These are phyloP conservation scores for Coleophora flavipennella DNA, from an alignment of 2,888 invertebrate species.

Conservation along the genomic window DNA sequence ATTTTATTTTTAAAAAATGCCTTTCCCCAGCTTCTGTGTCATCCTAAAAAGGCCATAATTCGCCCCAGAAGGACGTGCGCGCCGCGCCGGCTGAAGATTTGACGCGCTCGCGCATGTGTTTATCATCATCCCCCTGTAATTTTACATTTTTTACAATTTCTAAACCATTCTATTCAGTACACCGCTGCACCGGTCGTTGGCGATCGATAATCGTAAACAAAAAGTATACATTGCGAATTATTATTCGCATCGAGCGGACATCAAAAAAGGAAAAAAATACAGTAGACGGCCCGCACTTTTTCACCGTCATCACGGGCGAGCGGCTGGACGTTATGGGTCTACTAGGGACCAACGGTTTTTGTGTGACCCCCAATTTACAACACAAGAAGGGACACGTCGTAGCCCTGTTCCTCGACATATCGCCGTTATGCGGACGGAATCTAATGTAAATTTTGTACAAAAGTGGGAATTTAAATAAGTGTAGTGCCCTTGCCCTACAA, in stretches of 20 bases:
- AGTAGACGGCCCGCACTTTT: conserved; percentile 42
- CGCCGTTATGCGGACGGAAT: conserved; percentile 43
- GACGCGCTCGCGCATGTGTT: conserved; percentile 72
- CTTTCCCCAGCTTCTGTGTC: conserved; percentile 51
- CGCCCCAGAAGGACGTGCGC: conserved; percentile 49
- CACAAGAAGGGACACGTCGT: conserved; percentile 55
- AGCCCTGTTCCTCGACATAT: conserved; percentile 51
- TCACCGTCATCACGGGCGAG: conserved; percentile 46
- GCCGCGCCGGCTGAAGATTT: conserved; percentile 71
- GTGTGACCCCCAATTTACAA: conserved; percentile 70
- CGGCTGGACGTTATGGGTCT: conserved; percentile 66
- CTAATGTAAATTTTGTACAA: conserved; percentile 68
- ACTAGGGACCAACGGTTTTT: conserved; percentile 67
- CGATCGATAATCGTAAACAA: conserved; percentile 38
- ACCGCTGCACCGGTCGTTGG: conserved; percentile 38
- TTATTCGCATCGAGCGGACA: conserved; percentile 53
- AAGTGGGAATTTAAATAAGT: conserved; percentile 71
- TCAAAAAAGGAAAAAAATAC: conserved; percentile 47
- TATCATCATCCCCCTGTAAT: conserved; percentile 68
- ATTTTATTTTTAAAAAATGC: conserved; percentile 67
- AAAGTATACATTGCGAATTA: conserved; percentile 50
- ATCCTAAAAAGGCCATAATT: conserved; percentile 67
- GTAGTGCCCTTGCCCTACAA: conserved; percentile 44
- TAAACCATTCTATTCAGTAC: conserved; percentile 44
- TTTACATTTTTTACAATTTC: conserved; percentile 56